These are phyloP conservation scores for Megaceryle alcyon DNA, from an alignment of 2,797 vertebrate species.

Conservation along the genomic window DNA sequence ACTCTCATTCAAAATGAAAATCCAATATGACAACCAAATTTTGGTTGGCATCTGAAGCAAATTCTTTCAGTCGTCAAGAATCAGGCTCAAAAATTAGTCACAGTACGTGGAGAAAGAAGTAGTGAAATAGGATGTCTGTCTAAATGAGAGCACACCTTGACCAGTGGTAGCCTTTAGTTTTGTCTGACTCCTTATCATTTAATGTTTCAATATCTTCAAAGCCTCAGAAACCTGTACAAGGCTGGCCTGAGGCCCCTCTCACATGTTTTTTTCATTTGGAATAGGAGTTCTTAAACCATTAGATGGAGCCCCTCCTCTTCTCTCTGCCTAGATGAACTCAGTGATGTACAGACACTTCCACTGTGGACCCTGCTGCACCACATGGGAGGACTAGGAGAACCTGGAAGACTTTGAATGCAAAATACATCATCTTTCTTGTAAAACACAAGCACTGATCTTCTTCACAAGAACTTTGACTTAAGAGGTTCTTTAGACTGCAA, in stretches of 20 bases:
- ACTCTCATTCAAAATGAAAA: not conserved
- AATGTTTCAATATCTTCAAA: not conserved
- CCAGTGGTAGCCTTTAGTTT: not conserved
- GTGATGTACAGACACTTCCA: not conserved
- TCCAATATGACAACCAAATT: not conserved
- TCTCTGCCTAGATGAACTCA: not conserved
- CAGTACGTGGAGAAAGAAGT: not conserved
- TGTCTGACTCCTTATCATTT: not conserved
- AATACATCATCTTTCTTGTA: not conserved
- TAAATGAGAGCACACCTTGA: not conserved
- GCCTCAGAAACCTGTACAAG: not conserved
- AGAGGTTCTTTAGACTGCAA: not conserved
- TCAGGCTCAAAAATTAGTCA: not conserved
- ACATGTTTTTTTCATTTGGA: not conserved
- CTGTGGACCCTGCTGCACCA: not conserved
- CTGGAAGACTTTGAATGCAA: not conserved
- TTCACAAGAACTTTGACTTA: not conserved
- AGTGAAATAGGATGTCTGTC: not conserved
- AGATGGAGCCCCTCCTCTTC: not conserved
- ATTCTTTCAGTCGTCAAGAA: not conserved
- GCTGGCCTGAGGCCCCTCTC: not conserved
- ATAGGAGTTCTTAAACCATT: not conserved
- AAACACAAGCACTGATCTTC: not conserved
- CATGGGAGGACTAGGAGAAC: fast-evolving
- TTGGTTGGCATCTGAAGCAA: not conserved